Base-by-base conservation (phyloP, 1,140 invertebrate genomes). In the Drosophila elegans region DNA sequence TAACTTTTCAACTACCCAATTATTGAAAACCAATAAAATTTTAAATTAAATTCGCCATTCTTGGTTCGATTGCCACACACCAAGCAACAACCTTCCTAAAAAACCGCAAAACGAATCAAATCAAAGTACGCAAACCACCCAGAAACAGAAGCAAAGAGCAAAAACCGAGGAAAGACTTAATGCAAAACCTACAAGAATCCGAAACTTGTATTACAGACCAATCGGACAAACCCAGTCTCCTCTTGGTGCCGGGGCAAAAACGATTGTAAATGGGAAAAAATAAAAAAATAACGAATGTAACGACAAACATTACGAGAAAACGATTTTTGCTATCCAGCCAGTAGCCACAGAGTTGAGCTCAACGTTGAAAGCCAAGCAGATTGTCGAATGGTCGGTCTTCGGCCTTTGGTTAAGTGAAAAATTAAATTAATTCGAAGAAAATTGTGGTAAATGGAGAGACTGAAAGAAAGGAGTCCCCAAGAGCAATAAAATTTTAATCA, bases 221-320 rank as follows among this genome's bases (percentile, higher is more conserved):
- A 89, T 88, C 75, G 74, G 67, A 83, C 60, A 56, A 79, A 49
- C 55, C 60, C 62, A 51, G 53, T 25, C 21, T 48, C 42, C 67
- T 39, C 67, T 32, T 7, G 16, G 16, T 34, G 13, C 41, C 32
- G n/a, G 46, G 25, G 36, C 55, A 60, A 74, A 77, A 88, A 39
- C 74, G 78, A 73, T 82, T 82, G 75, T 88, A 83, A 86, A 79
- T 64, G 63, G 36, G 45, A 48, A 57, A 52, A 51, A 61, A 49
- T 51, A 64, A 39, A n/a, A 51, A 34, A 49, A 46, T 41, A 54
- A 56, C 16, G 53, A 78, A 74, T 72, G 63, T 74, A 74, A 85
- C 46, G 68, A 78, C 53, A 72, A 86, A 78, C 52, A 88, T 78
- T 74, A 55, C 78, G 42, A 74, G 64, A 74, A 81, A 73, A 60